Conservation (phyloP, 2,113 vertebrate species). For the Scytalopus superciliaris region DNA sequence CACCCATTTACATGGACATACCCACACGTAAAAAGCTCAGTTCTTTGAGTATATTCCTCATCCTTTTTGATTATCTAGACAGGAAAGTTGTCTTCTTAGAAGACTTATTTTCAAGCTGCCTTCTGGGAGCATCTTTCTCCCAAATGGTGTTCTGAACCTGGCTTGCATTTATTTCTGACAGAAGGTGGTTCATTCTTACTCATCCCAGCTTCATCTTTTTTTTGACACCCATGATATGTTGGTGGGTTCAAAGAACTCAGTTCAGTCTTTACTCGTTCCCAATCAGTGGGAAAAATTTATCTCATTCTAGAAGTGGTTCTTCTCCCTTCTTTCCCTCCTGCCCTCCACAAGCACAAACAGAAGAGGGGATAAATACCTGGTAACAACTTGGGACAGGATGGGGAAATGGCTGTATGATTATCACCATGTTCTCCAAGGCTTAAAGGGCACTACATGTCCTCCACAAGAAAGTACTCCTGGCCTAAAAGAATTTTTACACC, state of each 20-base stretch:
- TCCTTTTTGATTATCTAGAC: not conserved
- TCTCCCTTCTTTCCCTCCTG: not conserved
- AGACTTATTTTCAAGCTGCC: not conserved
- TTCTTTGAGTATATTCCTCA: not conserved
- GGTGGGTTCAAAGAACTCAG: not conserved
- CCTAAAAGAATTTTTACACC: not conserved
- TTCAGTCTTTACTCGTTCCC: not conserved
- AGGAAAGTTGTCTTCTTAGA: not conserved
- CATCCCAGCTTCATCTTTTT: not conserved
- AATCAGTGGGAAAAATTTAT: not conserved
- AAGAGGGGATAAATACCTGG: not conserved
- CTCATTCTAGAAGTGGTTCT: not conserved
- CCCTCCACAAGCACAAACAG: not conserved
- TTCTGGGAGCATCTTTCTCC: not conserved
- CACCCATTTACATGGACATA: not conserved
- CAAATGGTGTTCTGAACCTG: not conserved
- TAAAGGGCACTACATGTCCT: not conserved
- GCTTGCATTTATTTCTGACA: not conserved
- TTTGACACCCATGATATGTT: not conserved
- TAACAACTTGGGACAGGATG: not conserved
- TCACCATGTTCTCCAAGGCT: not conserved
- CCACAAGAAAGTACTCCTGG: not conserved
- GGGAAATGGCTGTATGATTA: not conserved
- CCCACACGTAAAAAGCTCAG: not conserved
- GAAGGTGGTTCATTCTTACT: not conserved